These are phyloP conservation scores for Limnodromus scolopaceus DNA, from an alignment of 2,797 vertebrate genomes.

Conservation along the genomic window DNA sequence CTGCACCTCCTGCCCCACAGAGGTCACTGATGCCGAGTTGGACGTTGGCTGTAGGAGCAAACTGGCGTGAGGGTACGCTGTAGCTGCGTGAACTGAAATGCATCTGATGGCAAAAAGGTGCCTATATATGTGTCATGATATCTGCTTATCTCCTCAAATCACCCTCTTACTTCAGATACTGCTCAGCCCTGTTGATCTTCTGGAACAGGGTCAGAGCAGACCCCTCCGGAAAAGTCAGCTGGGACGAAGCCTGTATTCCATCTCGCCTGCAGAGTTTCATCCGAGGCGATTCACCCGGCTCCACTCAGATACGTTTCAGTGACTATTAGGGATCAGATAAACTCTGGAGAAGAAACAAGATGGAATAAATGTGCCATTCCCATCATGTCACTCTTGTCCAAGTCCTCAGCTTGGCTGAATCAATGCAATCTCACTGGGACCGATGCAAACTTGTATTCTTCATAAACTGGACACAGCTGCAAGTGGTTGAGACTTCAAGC, in stretches of 20 bases:
- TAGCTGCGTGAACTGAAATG: neutral
- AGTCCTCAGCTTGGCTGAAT: neutral
- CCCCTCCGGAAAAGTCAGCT: fast-evolving
- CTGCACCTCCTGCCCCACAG: neutral
- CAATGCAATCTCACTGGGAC: neutral
- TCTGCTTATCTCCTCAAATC: neutral
- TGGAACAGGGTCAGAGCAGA: neutral
- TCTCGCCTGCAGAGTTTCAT: neutral
- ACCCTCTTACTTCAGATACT: neutral
- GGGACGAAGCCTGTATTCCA: neutral
- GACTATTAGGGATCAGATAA: fast-evolving
- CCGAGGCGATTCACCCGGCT: neutral
- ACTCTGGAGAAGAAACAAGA: neutral
- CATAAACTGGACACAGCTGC: neutral
- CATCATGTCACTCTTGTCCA: neutral
- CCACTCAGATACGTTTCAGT: neutral
- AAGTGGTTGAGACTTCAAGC: neutral
- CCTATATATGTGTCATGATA: fast-evolving
- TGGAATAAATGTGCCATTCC: neutral
- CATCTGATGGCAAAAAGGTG: neutral
- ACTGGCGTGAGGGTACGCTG: fast-evolving
- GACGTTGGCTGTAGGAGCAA: neutral
- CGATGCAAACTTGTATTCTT: neutral
- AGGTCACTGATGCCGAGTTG: neutral
- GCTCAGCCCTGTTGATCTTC: neutral